Conservation (phyloP, 1,140 invertebrate genomes). For the Hypsibius dujardini region DNA sequence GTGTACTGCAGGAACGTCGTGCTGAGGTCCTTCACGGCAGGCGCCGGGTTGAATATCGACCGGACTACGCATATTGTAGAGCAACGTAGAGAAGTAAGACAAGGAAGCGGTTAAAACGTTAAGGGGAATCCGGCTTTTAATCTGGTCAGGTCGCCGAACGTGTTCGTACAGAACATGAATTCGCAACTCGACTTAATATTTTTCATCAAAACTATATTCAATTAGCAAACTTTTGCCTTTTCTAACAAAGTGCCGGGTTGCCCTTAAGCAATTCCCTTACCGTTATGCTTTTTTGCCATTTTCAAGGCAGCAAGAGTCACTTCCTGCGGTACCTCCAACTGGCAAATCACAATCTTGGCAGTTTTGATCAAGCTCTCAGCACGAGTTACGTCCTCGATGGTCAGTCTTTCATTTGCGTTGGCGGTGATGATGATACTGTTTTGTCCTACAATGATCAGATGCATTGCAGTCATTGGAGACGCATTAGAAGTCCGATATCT, state of each 20-base stretch:
- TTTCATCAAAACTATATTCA: too few species aligned
- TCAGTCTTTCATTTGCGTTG: conserved; percentile 60
- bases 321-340: conserved; percentile 61
- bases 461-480: too few species aligned
- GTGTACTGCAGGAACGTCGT: conserved; percentile 29
- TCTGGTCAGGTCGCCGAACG: too few species aligned
- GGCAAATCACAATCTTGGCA: conserved; percentile 58
- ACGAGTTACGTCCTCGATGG: conserved; percentile 43
- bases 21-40: conserved; percentile 30
- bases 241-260: background rate
- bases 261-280: conserved; percentile 35
- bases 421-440: conserved; percentile 81
- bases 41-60: conserved; percentile 39
- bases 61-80: too few species aligned
- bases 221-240: too few species aligned
- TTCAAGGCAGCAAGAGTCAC: conserved; percentile 56
- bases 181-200: too few species aligned
- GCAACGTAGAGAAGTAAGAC: too few species aligned
- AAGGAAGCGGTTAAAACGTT: too few species aligned
- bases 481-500: too few species aligned
- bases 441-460: conserved; percentile 52
- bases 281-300: conserved; percentile 46
- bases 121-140: too few species aligned
- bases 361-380: conserved; percentile 43
- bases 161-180: too few species aligned